Percentiles rank a stretch among this genome's conserved stretches.
These are phyloP conservation scores for Ischnus inquisitorius DNA, from an alignment of 2,888 invertebrate species.

Conservation along the genomic window DNA sequence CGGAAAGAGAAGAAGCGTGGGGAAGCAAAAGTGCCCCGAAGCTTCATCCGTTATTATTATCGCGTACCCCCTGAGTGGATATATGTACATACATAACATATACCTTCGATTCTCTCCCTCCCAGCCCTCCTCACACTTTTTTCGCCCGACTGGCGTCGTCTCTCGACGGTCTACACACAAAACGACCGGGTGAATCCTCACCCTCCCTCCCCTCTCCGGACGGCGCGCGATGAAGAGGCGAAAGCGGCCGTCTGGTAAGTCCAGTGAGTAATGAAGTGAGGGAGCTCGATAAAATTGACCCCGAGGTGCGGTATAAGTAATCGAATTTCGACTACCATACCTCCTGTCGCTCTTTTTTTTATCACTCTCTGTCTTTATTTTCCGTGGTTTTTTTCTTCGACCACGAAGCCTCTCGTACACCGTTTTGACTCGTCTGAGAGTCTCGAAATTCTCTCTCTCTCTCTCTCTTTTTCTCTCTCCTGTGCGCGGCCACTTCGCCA, in stretches of 20 bases:
- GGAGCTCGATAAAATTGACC: constrained; percentile 70
- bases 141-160: constrained; percentile 33
- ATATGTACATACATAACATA: constrained; percentile 52
- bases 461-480: no score
- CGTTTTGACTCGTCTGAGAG: constrained; percentile 56
- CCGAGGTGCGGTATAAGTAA: constrained; percentile 69
- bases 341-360: constrained; percentile 23
- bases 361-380: constrained; percentile 3
- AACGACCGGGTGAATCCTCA: constrained; percentile 22
- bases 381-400: constrained; percentile 17
- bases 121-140: not conserved
- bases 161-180: constrained; percentile 5
- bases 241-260: constrained; percentile 55
- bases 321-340: constrained; percentile 69
- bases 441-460: constrained; percentile 11
- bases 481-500: constrained; percentile 31
- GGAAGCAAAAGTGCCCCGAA: constrained; percentile 53
- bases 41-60: constrained; percentile 66
- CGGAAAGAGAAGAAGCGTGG: constrained; percentile 34
- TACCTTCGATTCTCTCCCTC: constrained; percentile 39
- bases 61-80: constrained; percentile 60
- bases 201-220: not conserved
- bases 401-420: constrained; percentile 40
- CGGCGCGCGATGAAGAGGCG: constrained; percentile 61
- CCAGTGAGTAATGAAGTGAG: constrained; percentile 68